phyloP scores from a whole-genome alignment of 2,113 vertebrate genomes.

The Tamias sibiricus region DNA sequence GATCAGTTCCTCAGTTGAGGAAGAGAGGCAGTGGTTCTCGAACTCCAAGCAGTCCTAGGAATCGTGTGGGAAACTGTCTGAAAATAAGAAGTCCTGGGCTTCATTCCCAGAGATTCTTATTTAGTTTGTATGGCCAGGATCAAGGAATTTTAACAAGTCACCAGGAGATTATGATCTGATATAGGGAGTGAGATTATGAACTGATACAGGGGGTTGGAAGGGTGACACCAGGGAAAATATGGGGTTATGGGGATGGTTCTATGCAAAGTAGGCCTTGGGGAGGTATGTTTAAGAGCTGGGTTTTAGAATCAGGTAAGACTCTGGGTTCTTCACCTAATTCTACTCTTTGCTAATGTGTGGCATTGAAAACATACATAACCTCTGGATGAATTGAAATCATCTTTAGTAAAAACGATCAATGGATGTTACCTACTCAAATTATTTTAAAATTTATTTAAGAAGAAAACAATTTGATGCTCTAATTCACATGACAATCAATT shows the following conservation, averaged over 20 bases:
- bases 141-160: neutral
- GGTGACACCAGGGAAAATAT: neutral
- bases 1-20: neutral
- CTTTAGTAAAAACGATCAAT: neutral
- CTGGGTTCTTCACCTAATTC: neutral
- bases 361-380: neutral
- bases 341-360: neutral
- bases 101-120: neutral
- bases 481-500: neutral
- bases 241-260: neutral
- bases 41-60: neutral
- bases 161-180: neutral
- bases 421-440: neutral
- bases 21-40: neutral
- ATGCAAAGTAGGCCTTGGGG: neutral
- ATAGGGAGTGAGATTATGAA: neutral
- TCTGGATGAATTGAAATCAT: neutral
- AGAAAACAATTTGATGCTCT: neutral
- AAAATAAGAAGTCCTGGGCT: neutral
- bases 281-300: neutral
- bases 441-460: constrained; percentile 18
- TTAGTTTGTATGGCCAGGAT: neutral
- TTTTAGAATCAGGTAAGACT: neutral
- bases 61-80: neutral
- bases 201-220: neutral